These are phyloP conservation scores for Speoplatyrhinus poulsoni DNA, from an alignment of 2,113 vertebrate genomes.

Conservation along the genomic window DNA sequence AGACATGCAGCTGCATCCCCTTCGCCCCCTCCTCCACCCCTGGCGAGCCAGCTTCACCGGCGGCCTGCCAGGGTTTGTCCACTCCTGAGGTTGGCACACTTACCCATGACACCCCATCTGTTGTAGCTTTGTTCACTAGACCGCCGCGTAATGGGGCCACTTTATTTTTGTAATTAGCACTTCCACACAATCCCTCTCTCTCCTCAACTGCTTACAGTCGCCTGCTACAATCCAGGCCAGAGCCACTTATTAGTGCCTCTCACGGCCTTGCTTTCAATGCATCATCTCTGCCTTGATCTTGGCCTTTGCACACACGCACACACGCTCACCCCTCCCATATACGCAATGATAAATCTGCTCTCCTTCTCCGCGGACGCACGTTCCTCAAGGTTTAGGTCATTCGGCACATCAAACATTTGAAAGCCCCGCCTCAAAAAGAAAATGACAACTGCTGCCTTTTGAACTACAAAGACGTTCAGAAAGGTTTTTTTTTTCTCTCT, in stretches of 20 bases:
- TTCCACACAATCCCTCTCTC: slow-evolving; percentile 58
- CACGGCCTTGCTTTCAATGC: slow-evolving; percentile 38
- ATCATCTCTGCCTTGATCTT: slow-evolving; percentile 50
- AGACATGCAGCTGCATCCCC: slow-evolving; percentile 59
- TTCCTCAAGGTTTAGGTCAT: slow-evolving; percentile 70
- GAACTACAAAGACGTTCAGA: slow-evolving; percentile 70
- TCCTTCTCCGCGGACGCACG: slow-evolving; percentile 41
- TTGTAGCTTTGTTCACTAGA: slow-evolving; percentile 64
- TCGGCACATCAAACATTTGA: slow-evolving; percentile 63
- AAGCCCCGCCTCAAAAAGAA: slow-evolving; percentile 60
- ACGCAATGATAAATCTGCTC: slow-evolving; percentile 44
- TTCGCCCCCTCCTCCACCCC: neutral
- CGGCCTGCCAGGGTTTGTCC: slow-evolving; percentile 55
- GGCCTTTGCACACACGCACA: slow-evolving; percentile 24
- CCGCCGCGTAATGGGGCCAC: slow-evolving; percentile 65
- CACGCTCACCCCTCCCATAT: slow-evolving; percentile 19
- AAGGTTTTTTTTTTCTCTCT: slow-evolving; percentile 57
- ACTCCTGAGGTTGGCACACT: slow-evolving; percentile 64
- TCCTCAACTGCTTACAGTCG: slow-evolving; percentile 38
- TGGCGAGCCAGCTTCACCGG: slow-evolving; percentile 45
- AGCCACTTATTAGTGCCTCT: slow-evolving; percentile 47
- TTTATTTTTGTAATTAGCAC: slow-evolving; percentile 73
- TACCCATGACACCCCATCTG: slow-evolving; percentile 70
- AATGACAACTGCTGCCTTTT: slow-evolving; percentile 65
- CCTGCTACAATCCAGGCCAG: slow-evolving; percentile 51